These are phyloP conservation scores for Noctuana brunneofusca DNA, from an alignment of 2,888 invertebrate species.

Conservation along the genomic window DNA sequence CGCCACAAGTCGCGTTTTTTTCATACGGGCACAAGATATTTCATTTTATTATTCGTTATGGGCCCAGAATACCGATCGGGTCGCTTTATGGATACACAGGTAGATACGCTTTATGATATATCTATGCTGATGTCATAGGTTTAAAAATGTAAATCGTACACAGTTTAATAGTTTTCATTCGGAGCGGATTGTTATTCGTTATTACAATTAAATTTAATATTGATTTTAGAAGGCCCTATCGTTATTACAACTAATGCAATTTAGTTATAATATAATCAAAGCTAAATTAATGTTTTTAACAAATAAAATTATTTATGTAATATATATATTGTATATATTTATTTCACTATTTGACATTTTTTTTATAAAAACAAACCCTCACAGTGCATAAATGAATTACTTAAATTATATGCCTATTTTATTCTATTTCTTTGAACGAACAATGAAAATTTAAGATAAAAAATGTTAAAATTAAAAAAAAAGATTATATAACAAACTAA, in stretches of 20 bases:
- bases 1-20: conserved; percentile 75
- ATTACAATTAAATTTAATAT: neutral
- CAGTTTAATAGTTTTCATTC: conserved; percentile 6
- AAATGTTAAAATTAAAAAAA: no score
- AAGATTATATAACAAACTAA: neutral
- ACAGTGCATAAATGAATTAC: no score
- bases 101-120: conserved; percentile 39
- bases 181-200: neutral
- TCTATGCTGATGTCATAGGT: conserved; percentile 10
- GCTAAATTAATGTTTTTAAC: no score
- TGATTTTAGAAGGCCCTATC: neutral
- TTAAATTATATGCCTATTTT: no score
- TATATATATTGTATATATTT: no score
- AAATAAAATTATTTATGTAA: no score
- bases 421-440: no score
- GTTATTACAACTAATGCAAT: no score
- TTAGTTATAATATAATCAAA: no score
- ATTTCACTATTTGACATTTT: no score
- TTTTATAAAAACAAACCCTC: no score
- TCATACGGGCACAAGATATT: conserved; percentile 54
- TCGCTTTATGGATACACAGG: conserved; percentile 45
- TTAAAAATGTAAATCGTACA: conserved; percentile 10
- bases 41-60: conserved; percentile 71
- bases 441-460: no score
- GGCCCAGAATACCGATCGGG: conserved; percentile 63